These are phyloP conservation scores for Halichoerus grypus DNA, from an alignment of 2,113 vertebrate species.

Conservation along the genomic window DNA sequence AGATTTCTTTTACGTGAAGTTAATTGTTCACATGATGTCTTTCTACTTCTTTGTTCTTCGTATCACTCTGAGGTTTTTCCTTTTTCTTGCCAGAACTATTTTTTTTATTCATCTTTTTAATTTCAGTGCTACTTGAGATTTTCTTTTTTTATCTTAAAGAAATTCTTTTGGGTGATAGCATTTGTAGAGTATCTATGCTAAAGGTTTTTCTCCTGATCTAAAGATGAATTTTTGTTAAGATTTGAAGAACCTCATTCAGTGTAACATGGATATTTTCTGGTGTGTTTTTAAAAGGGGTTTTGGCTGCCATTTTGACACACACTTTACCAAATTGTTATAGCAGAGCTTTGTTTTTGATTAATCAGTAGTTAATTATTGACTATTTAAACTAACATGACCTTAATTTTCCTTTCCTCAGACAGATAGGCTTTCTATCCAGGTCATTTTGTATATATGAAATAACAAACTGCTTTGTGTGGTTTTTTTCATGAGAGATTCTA, in stretches of 20 bases:
- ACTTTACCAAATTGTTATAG: slow-evolving; percentile 33
- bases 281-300: slow-evolving; percentile 33
- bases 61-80: slow-evolving; percentile 38
- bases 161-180: slow-evolving; percentile 32
- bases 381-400: slow-evolving; percentile 47
- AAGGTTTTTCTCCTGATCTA: neutral
- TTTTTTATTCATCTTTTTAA: slow-evolving; percentile 64
- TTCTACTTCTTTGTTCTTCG: slow-evolving; percentile 54
- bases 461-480: neutral
- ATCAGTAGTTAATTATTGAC: slow-evolving; percentile 71
- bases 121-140: slow-evolving; percentile 60
- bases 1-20: slow-evolving; percentile 27
- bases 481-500: slow-evolving; percentile 25
- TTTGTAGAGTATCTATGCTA: slow-evolving; percentile 32
- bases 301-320: neutral
- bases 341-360: slow-evolving; percentile 48
- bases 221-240: slow-evolving; percentile 52
- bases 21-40: slow-evolving; percentile 30
- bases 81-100: slow-evolving; percentile 53
- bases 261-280: slow-evolving; percentile 13
- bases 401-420: slow-evolving; percentile 39
- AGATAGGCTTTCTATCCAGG: slow-evolving; percentile 15
- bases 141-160: neutral
- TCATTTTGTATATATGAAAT: neutral
- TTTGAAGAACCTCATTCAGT: neutral